Evolutionary conservation across 2,888 invertebrate species (phyloP).

Genomic region (Allophyes oxyacanthae): DNA sequence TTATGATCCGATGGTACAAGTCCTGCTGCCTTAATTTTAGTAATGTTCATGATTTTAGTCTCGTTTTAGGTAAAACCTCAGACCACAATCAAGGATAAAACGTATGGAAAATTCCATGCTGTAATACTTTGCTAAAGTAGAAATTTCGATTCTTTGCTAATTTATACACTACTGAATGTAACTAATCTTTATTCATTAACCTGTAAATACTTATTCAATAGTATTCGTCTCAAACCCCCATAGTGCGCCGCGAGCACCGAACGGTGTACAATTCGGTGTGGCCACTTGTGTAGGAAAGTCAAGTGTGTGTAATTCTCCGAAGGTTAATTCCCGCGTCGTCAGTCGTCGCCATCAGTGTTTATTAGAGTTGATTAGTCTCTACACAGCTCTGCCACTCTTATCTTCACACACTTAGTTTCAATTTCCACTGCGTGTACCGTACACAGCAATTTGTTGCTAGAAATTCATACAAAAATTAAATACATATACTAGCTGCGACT

Average conservation of each 20-base stretch:
- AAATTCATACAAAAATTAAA: conserved; percentile 42
- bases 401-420: conserved; percentile 59
- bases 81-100: conserved; percentile 25
- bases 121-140: conserved; percentile 5
- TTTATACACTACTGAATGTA: conserved; percentile 17
- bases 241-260: neutral
- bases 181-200: conserved; percentile 2
- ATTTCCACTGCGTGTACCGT: conserved; percentile 41
- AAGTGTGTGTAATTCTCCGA: conserved; percentile 56
- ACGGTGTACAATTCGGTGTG: conserved; percentile 25
- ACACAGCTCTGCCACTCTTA: conserved; percentile 49
- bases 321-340: conserved; percentile 58
- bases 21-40: neutral
- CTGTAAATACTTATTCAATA: neutral
- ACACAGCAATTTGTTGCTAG: conserved; percentile 48
- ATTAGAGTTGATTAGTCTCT: conserved; percentile 68
- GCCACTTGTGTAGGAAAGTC: conserved; percentile 28
- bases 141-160: conserved; percentile 12
- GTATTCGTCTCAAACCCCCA: neutral
- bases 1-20: too few species aligned
- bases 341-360: conserved; percentile 62
- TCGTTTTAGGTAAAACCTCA: conserved; percentile 6
- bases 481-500: conserved; percentile 16
- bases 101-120: conserved; percentile 28
- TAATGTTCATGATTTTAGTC: neutral